Evolutionary conservation across 1,140 invertebrate genomes (phyloP).

Genomic region (Neotoxoptera formosana): DNA sequence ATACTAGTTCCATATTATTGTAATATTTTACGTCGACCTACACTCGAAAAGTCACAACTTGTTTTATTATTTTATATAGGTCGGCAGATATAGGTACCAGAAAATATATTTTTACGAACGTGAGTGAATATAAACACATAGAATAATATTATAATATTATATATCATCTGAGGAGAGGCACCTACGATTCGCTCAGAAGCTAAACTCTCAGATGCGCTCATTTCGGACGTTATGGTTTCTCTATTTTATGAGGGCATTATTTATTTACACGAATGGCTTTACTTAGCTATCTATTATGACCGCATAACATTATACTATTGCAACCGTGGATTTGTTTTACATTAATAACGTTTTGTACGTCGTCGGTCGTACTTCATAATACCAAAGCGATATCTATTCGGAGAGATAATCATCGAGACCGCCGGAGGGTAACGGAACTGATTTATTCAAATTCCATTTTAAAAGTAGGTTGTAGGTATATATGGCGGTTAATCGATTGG

Average conservation of each 20-base stretch:
- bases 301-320: not conserved
- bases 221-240: not conserved
- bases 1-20: no score
- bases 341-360: not conserved
- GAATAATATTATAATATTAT: no score
- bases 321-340: not conserved
- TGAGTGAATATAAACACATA: no score
- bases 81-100: no score
- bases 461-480: not conserved
- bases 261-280: not conserved
- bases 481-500: not conserved
- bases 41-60: no score
- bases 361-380: not conserved
- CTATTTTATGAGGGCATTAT: not conserved
- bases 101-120: no score
- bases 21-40: no score
- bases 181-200: no score
- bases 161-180: no score
- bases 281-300: not conserved
- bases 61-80: no score
- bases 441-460: slow-evolving; percentile 1
- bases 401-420: not conserved
- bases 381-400: not conserved
- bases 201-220: not conserved
- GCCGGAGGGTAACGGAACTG: not conserved